phyloP scores from a whole-genome alignment of 1,140 invertebrate genomes.

The Asobara japonica region DNA sequence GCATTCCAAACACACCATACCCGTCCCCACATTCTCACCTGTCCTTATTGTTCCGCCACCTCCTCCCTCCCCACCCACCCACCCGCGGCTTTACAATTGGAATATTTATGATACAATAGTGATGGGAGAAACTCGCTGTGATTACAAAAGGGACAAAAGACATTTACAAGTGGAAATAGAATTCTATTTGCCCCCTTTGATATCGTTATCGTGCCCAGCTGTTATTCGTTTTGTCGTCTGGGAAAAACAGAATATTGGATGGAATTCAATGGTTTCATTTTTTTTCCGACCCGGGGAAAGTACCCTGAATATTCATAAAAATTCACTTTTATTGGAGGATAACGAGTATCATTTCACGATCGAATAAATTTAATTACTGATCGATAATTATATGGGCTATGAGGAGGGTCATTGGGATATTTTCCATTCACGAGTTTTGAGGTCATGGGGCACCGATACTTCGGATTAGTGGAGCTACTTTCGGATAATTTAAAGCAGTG shows the following conservation, averaged over 20 bases:
- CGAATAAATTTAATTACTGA: neutral
- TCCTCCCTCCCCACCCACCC: no score
- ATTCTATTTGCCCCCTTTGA: neutral
- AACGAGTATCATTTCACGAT: neutral
- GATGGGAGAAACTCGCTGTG: neutral
- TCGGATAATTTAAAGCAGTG: no score
- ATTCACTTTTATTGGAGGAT: neutral
- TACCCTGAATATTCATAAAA: conserved; percentile 11
- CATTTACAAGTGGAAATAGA: neutral
- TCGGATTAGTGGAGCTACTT: no score
- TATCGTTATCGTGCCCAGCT: neutral
- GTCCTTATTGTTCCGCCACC: neutral
- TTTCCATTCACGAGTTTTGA: neutral
- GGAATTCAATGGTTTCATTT: neutral
- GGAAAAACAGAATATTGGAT: neutral
- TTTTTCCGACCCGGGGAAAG: neutral
- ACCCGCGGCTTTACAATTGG: no score
- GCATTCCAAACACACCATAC: neutral
- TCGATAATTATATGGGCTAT: neutral
- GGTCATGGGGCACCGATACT: neutral
- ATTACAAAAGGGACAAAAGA: neutral
- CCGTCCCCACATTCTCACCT: neutral
- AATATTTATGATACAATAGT: neutral
- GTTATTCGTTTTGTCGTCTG: neutral
- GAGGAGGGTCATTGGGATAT: neutral